Base-by-base conservation (phyloP, 2,797 vertebrate species). In the Valencia hispanica region DNA sequence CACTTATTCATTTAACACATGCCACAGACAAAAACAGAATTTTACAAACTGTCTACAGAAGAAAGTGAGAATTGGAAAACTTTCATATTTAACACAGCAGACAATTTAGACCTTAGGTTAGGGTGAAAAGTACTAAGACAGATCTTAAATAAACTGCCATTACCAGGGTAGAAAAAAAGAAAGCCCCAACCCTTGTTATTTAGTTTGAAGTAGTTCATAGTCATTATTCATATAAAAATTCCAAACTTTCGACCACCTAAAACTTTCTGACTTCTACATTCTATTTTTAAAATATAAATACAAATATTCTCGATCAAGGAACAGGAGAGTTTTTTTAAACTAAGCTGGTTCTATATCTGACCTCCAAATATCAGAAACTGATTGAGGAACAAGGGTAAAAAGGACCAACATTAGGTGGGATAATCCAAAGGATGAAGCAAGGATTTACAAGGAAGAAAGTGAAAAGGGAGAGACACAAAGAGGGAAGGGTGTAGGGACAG, bases 1-100 rank as follows among this genome's bases (percentile, higher is more conserved):
- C 71, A 72, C 51, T 72, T 70, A 69, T 87, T 65, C 75, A 73
- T 90, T 89, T 86, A 87, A 72, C 70, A 81, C 68, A 80, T 72
- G 72, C 82, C 72, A 25, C 47, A 80, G 68, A 77, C 79, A 72
- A 75, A 78, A 71, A 53, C n/a, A n/a, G n/a, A n/a, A n/a, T n/a
- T n/a, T n/a, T n/a, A n/a, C n/a, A n/a, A n/a, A n/a, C n/a, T n/a
- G n/a, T n/a, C n/a, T n/a, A n/a, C n/a, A n/a, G n/a, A n/a, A n/a
- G n/a, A n/a, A n/a, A 39, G 68, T 30, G 59, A 79, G 55, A 63
- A 72, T 81, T 73, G 65, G 20, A 61, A 79, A 59, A 82, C n/a
- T 5, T 0, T 17, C 39, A 74, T 34, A 61, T 61, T 61, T 61
- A 17, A 20, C 17, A 61, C 34, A 17, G 12, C 45, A 61, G 48